Evolutionary conservation across 2,113 vertebrate genomes (phyloP).

Genomic region (Calyptommatus sinebrachiatus): DNA sequence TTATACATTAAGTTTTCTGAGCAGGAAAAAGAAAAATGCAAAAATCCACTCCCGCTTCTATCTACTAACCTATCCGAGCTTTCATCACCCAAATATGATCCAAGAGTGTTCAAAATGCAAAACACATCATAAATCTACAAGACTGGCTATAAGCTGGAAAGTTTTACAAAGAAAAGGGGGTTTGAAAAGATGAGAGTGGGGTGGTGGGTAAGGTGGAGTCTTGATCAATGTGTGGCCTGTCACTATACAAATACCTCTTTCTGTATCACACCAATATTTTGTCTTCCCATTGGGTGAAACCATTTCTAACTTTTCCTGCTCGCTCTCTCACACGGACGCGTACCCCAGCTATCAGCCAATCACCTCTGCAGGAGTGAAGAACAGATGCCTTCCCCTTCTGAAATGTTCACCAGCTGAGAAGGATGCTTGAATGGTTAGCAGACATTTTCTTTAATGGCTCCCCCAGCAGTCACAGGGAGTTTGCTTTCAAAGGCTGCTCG

Average conservation of each 20-base stretch:
- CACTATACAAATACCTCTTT: constrained; percentile 12
- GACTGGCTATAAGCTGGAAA: constrained; percentile 50
- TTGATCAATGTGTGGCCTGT: background rate
- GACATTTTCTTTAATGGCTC: background rate
- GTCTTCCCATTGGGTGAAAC: constrained; percentile 35
- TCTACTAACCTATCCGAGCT: constrained; percentile 56
- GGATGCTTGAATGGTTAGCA: background rate
- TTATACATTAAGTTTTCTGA: constrained; percentile 21
- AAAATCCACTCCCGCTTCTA: background rate
- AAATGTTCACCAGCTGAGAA: constrained; percentile 50
- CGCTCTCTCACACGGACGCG: background rate
- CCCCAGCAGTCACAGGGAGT: background rate
- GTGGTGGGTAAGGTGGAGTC: background rate
- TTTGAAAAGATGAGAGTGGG: constrained; percentile 9
- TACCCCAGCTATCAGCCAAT: accelerated
- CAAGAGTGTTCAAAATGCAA: constrained; percentile 56
- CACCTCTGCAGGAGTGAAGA: constrained; percentile 36
- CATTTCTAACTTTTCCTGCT: constrained; percentile 19
- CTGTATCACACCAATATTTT: background rate
- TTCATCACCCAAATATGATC: constrained; percentile 59
- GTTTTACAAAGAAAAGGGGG: constrained; percentile 40
- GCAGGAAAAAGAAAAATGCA: background rate
- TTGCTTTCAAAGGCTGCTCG: accelerated
- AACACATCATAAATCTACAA: constrained; percentile 57
- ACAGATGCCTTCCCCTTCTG: constrained; percentile 54